Percentiles rank a stretch among this genome's conserved stretches.
Evolutionary conservation across 2,113 vertebrate species (phyloP).

Genomic region (Forbesichthys papilliferus): DNA sequence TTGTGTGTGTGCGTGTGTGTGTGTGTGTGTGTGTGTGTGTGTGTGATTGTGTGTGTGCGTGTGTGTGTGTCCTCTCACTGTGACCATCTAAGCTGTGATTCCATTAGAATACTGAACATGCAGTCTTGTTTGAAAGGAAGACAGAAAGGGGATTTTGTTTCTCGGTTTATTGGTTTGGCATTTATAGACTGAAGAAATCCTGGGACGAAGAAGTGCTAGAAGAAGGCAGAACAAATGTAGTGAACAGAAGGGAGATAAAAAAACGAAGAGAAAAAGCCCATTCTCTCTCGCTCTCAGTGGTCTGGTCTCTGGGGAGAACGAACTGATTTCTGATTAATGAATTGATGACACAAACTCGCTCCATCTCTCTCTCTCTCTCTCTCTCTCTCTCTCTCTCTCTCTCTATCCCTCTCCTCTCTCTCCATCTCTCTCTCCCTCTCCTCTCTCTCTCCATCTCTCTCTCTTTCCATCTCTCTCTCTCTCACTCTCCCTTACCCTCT

Average conservation of each 20-base stretch:
- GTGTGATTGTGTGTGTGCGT: too few relatives aligned
- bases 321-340: slow-evolving; percentile 75
- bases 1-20: slow-evolving; percentile 12
- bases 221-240: slow-evolving; percentile 42
- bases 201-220: slow-evolving; percentile 34
- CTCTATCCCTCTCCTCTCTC: not conserved
- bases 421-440: not conserved
- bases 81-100: slow-evolving; percentile 64
- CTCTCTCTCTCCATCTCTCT: not conserved
- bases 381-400: slow-evolving; percentile 5
- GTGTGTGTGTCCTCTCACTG: slow-evolving; percentile 37
- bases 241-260: slow-evolving; percentile 65
- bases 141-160: slow-evolving; percentile 57
- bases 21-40: slow-evolving; percentile 16
- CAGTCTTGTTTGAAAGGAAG: slow-evolving; percentile 53
- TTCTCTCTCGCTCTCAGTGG: slow-evolving; percentile 55
- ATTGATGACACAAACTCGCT: slow-evolving; percentile 59
- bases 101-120: slow-evolving; percentile 66
- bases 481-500: too few relatives aligned
- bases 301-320: slow-evolving; percentile 54
- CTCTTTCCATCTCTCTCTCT: too few relatives aligned
- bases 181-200: slow-evolving; percentile 67
- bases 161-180: slow-evolving; percentile 72
- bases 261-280: slow-evolving; percentile 29
- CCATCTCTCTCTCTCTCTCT: not conserved